These are phyloP conservation scores for Alentia gelatinosa DNA, from an alignment of 2,888 invertebrate species.

Conservation along the genomic window DNA sequence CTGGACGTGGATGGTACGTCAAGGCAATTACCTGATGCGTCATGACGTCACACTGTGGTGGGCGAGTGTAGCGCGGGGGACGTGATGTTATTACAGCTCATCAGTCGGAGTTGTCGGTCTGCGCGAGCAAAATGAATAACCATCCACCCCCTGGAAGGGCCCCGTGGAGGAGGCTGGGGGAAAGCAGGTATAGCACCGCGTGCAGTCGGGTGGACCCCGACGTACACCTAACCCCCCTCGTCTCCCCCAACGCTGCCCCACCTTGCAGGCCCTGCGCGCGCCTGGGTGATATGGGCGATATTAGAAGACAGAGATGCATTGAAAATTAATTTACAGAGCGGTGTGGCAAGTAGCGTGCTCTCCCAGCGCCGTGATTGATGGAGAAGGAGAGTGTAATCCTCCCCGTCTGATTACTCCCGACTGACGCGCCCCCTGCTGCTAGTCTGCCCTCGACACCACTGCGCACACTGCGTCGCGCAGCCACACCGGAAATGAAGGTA, in stretches of 20 bases:
- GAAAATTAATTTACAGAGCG: conserved; percentile 18
- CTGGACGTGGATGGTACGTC: too few relatives aligned
- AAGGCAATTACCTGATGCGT: background rate
- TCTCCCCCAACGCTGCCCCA: background rate
- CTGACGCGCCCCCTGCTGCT: background rate
- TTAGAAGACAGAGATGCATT: conserved; percentile 12
- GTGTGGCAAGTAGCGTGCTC: background rate
- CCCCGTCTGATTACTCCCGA: conserved; percentile 27
- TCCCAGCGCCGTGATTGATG: conserved; percentile 9
- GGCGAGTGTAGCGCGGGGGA: too few relatives aligned
- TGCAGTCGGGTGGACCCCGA: background rate
- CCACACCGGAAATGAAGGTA: background rate
- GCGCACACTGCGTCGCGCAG: background rate
- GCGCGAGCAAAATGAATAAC: too few relatives aligned
- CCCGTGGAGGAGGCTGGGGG: too few relatives aligned
- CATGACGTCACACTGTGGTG: background rate
- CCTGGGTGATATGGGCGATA: background rate
- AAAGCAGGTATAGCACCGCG: too few relatives aligned
- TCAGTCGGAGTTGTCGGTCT: background rate
- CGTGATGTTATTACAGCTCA: background rate
- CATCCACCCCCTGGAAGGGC: too few relatives aligned
- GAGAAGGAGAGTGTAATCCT: background rate
- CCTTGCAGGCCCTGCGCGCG: background rate
- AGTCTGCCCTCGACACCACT: background rate
- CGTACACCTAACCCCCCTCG: background rate